These are phyloP conservation scores for Helicoverpa armigera DNA, from an alignment of 1,140 invertebrate genomes.

Conservation along the genomic window DNA sequence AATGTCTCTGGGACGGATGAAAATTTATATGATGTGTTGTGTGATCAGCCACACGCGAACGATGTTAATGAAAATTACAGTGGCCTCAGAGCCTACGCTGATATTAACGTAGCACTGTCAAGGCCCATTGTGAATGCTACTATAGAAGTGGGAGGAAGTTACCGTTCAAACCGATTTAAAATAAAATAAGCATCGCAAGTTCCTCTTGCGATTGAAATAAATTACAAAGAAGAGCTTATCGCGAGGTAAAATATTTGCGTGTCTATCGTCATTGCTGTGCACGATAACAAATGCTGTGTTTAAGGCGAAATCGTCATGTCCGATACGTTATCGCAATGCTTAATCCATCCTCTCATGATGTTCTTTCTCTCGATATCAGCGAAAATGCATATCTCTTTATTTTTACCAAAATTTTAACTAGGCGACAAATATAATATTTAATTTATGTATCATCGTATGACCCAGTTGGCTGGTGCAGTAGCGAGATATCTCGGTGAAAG, in stretches of 20 bases:
- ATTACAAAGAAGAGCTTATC: conserved; percentile 34
- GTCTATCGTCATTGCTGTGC: conserved; percentile 31
- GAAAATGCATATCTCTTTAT: neutral
- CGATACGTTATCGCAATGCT: conserved; percentile 53
- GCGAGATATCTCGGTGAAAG: conserved; percentile 75
- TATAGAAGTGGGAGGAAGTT: conserved; percentile 53
- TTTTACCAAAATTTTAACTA: neutral
- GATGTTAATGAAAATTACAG: conserved; percentile 63
- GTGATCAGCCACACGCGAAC: conserved; percentile 55
- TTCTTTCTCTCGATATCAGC: conserved; percentile 21
- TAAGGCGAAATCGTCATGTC: conserved; percentile 40
- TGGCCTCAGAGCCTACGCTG: conserved; percentile 66
- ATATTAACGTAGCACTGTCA: conserved; percentile 63
- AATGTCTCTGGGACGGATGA: conserved; percentile 49
- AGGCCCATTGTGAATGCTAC: conserved; percentile 49
- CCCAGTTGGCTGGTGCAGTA: conserved; percentile 64
- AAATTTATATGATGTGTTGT: conserved; percentile 57
- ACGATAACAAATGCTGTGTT: conserved; percentile 47
- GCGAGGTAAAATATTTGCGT: conserved; percentile 37
- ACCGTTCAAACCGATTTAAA: conserved; percentile 49
- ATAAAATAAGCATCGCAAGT: conserved; percentile 40
- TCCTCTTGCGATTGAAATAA: conserved; percentile 15
- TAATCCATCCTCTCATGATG: conserved; percentile 36
- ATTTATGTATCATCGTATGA: conserved; percentile 63
- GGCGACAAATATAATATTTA: conserved; percentile 53